These are phyloP conservation scores for Oceanites oceanicus DNA, from an alignment of 2,113 vertebrate species.

Conservation along the genomic window DNA sequence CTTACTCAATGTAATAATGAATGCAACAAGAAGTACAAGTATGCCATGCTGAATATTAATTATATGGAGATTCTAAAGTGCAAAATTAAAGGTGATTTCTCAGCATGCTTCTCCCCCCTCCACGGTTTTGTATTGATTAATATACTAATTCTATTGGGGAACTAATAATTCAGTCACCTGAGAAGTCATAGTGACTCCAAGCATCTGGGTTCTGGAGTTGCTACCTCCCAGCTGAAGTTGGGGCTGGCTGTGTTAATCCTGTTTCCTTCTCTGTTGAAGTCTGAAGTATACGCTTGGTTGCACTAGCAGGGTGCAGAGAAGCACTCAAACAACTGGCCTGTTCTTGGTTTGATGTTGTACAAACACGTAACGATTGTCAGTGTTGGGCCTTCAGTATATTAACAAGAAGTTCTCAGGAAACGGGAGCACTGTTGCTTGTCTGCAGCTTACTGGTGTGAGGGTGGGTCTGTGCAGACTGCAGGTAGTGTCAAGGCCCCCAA, in stretches of 20 bases:
- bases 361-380: accelerated
- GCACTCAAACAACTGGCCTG: background rate
- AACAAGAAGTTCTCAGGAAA: background rate
- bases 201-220: background rate
- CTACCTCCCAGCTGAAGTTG: background rate
- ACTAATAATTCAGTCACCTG: background rate
- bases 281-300: background rate
- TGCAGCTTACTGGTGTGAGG: background rate
- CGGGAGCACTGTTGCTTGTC: background rate
- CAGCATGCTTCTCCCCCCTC: background rate
- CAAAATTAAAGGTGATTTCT: background rate
- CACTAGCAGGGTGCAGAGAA: background rate
- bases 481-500: background rate
- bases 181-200: background rate
- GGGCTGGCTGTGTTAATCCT: background rate
- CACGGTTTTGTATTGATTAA: background rate
- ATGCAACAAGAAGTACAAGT: background rate
- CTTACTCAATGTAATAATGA: background rate
- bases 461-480: background rate
- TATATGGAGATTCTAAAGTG: background rate
- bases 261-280: background rate
- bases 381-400: background rate
- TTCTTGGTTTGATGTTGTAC: background rate
- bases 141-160: background rate
- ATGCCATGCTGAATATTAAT: background rate